Conservation (phyloP, 2,113 vertebrate species). For the Spheniscus mendiculus region DNA sequence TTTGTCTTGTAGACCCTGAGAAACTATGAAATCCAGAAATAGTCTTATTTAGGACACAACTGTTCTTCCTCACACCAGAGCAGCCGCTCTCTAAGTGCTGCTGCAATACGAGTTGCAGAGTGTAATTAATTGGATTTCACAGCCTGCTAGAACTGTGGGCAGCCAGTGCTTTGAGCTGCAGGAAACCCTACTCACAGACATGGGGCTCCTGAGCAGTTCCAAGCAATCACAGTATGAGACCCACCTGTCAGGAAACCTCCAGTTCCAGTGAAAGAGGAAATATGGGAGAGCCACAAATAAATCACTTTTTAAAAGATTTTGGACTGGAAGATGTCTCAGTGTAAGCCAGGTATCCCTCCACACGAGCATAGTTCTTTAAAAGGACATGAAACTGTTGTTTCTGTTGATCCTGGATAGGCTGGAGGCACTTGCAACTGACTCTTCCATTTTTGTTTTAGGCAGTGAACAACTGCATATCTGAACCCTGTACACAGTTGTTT, state of each 20-base stretch:
- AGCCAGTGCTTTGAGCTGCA: neutral
- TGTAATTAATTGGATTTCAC: constrained; percentile 54
- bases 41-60: neutral
- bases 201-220: neutral
- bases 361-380: neutral
- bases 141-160: neutral
- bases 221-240: neutral
- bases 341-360: neutral
- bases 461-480: neutral
- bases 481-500: neutral
- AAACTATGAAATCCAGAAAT: neutral
- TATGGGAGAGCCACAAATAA: neutral
- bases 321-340: neutral
- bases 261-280: neutral
- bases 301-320: neutral
- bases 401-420: neutral
- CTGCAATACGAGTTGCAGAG: neutral
- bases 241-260: neutral
- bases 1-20: neutral
- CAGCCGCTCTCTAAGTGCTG: neutral
- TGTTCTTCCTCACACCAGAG: constrained; percentile 16
- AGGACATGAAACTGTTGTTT: neutral
- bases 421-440: neutral
- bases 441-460: neutral
- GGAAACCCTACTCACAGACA: neutral